Base-by-base conservation (phyloP, 2,113 vertebrate species). In the Protomyctophum bolini region DNA sequence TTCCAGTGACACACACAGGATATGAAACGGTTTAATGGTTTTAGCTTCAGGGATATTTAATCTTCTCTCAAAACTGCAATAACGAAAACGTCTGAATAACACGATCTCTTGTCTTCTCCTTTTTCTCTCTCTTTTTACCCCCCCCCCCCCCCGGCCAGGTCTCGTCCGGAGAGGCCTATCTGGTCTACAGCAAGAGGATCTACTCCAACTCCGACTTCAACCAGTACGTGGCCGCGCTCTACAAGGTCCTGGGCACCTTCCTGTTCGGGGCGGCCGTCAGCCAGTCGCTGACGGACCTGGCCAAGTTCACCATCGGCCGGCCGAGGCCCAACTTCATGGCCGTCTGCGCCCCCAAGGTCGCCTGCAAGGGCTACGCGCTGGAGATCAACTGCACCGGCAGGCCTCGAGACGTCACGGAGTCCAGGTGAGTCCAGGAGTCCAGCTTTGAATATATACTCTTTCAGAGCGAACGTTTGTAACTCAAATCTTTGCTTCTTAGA, bases 291-390 rank as follows among this genome's bases (percentile, higher is more conserved):
- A 99, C 98, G 0, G 97, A 98, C 87, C 92, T 99, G 68, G 97
- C 97, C 62, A 99, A 99, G 63, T 98, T 94, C 86, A 96, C 94
- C 77, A 95, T 96, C 0, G 97, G 97, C 14, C 96, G 96, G 0
- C 94, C 96, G 0, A 90, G 97, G 47, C 98, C 98, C 0, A 96
- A 95, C 88, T 99, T 99, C 91, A 83, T 98, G 86, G 92, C 94
- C 0, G 94, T 98, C 5, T 99, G 97, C n/a, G 74, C 89, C 3
- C 97, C 96, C 0, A 94, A 92, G 76, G 93, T 89, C n/a, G n/a
- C n/a, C 71, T 99, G 97, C 1, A 10, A 58, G 7, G 98, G 96
- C 0, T 94, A 96, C 84, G 71, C 94, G 87, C 68, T 14, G 9
- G 83, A 88, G 6, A 89, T 89, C 0, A 92, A 96, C 88, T 99